Percentiles rank a stretch among this genome's conserved stretches.
Conservation (phyloP, 2,888 invertebrate genomes). For the Lobophora halterata region DNA sequence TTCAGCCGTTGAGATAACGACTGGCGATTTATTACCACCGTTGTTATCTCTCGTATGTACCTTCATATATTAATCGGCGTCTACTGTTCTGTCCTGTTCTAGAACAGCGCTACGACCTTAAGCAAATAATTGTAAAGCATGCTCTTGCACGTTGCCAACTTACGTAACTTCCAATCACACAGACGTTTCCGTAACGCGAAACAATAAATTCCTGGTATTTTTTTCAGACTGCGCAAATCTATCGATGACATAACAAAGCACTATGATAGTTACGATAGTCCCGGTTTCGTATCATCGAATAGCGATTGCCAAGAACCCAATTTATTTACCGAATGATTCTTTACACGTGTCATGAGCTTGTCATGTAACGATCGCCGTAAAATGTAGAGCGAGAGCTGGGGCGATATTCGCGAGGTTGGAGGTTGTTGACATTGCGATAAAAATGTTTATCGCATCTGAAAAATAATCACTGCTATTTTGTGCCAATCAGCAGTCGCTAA, state of each 20-base stretch:
- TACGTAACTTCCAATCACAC: slow-evolving; percentile 17
- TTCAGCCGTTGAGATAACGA: slow-evolving; percentile 31
- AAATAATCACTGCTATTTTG: slow-evolving; percentile 29
- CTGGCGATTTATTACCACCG: slow-evolving; percentile 8
- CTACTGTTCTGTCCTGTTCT: slow-evolving; percentile 22
- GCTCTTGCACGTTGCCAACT: slow-evolving; percentile 12
- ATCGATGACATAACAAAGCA: no score
- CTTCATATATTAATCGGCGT: slow-evolving; percentile 4
- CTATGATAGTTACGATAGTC: slow-evolving; percentile 1
- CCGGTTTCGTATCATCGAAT: not conserved
- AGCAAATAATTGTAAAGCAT: slow-evolving; percentile 16
- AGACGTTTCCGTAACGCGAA: slow-evolving; percentile 12
- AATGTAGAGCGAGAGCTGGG: slow-evolving; percentile 44
- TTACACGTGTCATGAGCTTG: slow-evolving; percentile 41
- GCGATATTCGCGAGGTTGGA: slow-evolving; percentile 49
- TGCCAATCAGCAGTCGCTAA: slow-evolving; percentile 20
- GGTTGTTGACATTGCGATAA: slow-evolving; percentile 63
- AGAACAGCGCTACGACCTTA: slow-evolving; percentile 22
- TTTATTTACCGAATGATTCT: slow-evolving; percentile 31
- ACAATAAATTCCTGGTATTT: not conserved
- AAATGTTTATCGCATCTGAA: slow-evolving; percentile 37
- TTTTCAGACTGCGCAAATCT: no score
- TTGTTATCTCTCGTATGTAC: slow-evolving; percentile 1
- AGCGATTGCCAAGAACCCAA: slow-evolving; percentile 23
- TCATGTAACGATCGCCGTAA: slow-evolving; percentile 42